A percentile compares a stretch with the other conserved stretches of the same genome.
These are phyloP conservation scores for Glossosoma conforme DNA, from an alignment of 1,140 invertebrate genomes.

Conservation along the genomic window DNA sequence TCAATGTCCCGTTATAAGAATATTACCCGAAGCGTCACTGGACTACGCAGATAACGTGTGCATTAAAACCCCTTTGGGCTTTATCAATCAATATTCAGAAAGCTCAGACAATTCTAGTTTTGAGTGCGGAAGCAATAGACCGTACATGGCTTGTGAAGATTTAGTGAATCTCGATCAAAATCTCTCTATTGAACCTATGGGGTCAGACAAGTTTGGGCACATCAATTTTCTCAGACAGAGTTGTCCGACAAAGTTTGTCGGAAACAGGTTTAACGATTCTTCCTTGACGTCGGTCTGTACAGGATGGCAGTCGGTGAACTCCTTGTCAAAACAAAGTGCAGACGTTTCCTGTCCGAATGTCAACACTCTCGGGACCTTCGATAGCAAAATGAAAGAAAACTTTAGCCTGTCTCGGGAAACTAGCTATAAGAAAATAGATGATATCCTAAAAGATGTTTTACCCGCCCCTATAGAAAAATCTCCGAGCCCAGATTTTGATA, in stretches of 20 bases:
- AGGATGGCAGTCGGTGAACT: conserved; percentile 43
- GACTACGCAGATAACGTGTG: conserved; percentile 21
- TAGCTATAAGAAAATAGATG: too few relatives aligned
- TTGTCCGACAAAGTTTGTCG: conserved; percentile 52
- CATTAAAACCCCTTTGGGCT: conserved; percentile 21
- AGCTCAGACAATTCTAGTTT: conserved; percentile 57
- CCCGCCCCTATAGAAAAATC: neutral
- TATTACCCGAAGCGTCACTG: conserved; percentile 20
- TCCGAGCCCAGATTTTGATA: conserved; percentile 11
- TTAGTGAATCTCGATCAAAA: conserved; percentile 56
- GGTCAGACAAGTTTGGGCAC: conserved; percentile 29
- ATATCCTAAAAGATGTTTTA: too few relatives aligned
- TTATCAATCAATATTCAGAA: conserved; percentile 49
- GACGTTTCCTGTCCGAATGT: neutral
- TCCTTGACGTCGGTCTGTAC: conserved; percentile 51
- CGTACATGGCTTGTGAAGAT: conserved; percentile 60
- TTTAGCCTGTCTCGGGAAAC: too few relatives aligned
- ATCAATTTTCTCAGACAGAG: conserved; percentile 34
- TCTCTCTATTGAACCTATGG: conserved; percentile 43
- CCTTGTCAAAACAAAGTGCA: neutral
- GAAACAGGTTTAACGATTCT: conserved; percentile 51
- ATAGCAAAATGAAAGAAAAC: too few relatives aligned
- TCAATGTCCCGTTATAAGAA: conserved; percentile 32
- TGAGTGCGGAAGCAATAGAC: conserved; percentile 43
- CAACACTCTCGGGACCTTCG: too few relatives aligned